Percentiles rank a stretch among this genome's conserved stretches.
These are phyloP conservation scores for Copsychus sechellarum DNA, from an alignment of 2,113 vertebrate species.

Conservation along the genomic window DNA sequence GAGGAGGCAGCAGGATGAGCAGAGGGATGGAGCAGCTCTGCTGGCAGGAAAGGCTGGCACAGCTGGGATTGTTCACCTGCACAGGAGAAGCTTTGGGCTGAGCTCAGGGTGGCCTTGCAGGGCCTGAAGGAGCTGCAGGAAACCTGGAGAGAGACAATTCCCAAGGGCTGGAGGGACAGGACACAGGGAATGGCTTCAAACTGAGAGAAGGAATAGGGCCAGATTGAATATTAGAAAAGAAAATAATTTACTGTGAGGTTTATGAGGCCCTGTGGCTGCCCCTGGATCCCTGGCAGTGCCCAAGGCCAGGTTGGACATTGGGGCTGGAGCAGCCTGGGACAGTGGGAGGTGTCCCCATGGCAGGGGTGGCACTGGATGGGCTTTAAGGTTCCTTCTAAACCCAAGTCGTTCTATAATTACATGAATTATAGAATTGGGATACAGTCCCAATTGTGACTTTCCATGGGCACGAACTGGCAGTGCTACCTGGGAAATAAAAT, in stretches of 20 bases:
- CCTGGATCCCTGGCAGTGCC: neutral
- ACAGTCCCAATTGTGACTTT: neutral
- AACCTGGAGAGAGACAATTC: too few relatives aligned
- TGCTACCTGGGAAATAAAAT: neutral
- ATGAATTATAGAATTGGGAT: neutral
- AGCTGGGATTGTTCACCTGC: too few relatives aligned
- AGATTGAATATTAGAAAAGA: too few relatives aligned
- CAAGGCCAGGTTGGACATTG: neutral
- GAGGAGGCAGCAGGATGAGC: too few relatives aligned
- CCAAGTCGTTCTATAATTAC: neutral
- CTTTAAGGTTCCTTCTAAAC: neutral
- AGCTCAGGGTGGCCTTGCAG: too few relatives aligned
- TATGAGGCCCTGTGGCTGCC: neutral
- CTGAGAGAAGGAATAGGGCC: accelerated
- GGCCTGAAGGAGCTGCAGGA: too few relatives aligned
- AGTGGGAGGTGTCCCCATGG: neutral
- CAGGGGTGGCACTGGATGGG: accelerated
- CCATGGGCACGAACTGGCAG: neutral
- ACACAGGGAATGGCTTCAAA: neutral
- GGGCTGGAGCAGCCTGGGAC: neutral
- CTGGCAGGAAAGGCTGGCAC: too few relatives aligned
- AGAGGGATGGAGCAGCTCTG: too few relatives aligned
- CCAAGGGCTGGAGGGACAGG: too few relatives aligned
- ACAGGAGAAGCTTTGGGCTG: too few relatives aligned
- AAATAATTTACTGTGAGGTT: too few relatives aligned